phyloP scores from a whole-genome alignment of 2,797 vertebrate genomes.

The Sebastes taczanowskii region DNA sequence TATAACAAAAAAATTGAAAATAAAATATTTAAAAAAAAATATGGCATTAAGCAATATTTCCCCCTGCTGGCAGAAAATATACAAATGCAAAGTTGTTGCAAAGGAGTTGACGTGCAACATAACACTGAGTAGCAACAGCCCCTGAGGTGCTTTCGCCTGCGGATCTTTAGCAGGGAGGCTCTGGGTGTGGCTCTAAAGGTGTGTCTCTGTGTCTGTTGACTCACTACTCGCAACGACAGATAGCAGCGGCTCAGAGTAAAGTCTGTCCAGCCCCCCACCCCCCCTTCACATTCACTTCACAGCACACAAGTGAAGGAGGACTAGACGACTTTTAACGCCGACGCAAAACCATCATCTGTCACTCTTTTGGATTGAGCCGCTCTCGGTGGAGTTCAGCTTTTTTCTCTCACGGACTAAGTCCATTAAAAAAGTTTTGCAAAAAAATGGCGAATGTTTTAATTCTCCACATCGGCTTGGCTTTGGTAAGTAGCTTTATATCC shows the following conservation, averaged over 20 bases:
- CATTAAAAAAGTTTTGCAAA: neutral
- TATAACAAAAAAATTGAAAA: too few species aligned
- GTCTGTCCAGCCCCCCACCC: neutral
- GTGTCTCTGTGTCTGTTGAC: constrained; percentile 36
- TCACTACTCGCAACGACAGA: neutral
- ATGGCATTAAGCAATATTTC: constrained; percentile 24
- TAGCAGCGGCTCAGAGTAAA: neutral
- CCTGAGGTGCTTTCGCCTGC: neutral
- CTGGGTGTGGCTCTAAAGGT: constrained; percentile 69
- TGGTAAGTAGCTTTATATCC: constrained; percentile 55
- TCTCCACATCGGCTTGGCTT: constrained; percentile 31
- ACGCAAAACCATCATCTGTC: neutral
- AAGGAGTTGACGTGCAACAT: neutral
- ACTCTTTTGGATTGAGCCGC: neutral
- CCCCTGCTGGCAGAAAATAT: constrained; percentile 56
- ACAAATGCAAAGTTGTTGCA: neutral
- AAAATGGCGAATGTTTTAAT: constrained; percentile 55
- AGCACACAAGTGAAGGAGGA: too few species aligned
- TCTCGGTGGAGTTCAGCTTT: neutral
- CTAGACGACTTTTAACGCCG: neutral
- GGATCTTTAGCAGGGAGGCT: neutral
- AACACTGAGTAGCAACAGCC: neutral
- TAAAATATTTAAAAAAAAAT: too few species aligned
- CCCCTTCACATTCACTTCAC: too few species aligned
- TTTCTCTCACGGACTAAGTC: neutral